A percentile compares a stretch with the other conserved stretches of the same genome.
phyloP scores from a whole-genome alignment of 2,113 vertebrate species.

The Syngnathus floridae region DNA sequence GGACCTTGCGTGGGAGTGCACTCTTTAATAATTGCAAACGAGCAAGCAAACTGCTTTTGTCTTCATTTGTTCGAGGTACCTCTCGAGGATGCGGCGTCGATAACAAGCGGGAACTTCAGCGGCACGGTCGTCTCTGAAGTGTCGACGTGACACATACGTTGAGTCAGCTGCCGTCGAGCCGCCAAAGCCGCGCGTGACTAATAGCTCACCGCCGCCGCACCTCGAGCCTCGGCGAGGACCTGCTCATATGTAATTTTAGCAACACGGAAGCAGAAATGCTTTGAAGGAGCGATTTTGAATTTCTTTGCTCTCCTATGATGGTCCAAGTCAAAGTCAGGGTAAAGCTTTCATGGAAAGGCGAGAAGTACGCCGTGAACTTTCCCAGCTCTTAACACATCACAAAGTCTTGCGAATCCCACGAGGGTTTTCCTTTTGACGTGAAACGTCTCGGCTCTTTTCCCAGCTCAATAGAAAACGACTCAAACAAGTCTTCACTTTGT shows the following conservation, averaged over 20 bases:
- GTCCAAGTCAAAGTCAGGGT: slow-evolving; percentile 18
- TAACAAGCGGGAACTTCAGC: slow-evolving; percentile 44
- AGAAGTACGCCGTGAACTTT: slow-evolving; percentile 27
- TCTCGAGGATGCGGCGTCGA: slow-evolving; percentile 25
- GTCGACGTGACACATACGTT: slow-evolving; percentile 29
- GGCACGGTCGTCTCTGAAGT: slow-evolving; percentile 49
- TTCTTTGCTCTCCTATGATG: not conserved
- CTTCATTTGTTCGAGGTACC: slow-evolving; percentile 19
- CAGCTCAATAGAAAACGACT: slow-evolving; percentile 1
- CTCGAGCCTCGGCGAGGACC: not conserved
- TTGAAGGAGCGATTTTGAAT: not conserved
- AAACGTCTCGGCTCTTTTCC: slow-evolving; percentile 1
- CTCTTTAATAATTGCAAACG: slow-evolving; percentile 9
- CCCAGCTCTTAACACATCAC: slow-evolving; percentile 13
- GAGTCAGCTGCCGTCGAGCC: slow-evolving; percentile 46
- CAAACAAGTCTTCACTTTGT: not conserved
- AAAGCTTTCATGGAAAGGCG: slow-evolving; percentile 21
- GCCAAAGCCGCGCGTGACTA: slow-evolving; percentile 51
- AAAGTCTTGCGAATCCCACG: slow-evolving; percentile 4
- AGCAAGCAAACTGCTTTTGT: slow-evolving; percentile 28
- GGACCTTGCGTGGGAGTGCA: not conserved
- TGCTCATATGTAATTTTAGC: not conserved
- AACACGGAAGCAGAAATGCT: not conserved
- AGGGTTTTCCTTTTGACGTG: not conserved
- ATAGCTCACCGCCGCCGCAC: slow-evolving; percentile 30